These are phyloP conservation scores for Ormia ochracea DNA, from an alignment of 2,888 invertebrate species.

Conservation along the genomic window DNA sequence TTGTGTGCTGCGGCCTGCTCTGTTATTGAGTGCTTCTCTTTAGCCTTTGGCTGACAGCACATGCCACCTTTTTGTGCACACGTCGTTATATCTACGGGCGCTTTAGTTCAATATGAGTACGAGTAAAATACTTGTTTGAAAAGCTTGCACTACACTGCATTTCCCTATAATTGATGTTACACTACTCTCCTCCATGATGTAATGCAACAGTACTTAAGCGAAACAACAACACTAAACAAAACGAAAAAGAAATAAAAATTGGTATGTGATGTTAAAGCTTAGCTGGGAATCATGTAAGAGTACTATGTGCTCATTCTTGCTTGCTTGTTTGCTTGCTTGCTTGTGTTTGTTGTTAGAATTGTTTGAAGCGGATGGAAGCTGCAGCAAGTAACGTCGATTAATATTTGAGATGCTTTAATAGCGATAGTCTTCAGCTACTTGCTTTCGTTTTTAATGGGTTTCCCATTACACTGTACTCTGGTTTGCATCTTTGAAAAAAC, in stretches of 20 bases:
- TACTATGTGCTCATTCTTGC: too few species aligned
- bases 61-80: constrained; percentile 62
- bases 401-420: constrained; percentile 51
- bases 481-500: constrained; percentile 22
- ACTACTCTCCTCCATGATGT: background rate
- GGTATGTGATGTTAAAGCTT: constrained; percentile 19
- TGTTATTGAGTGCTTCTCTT: constrained; percentile 46
- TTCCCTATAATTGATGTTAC: background rate
- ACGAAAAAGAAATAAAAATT: background rate
- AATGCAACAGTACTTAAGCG: constrained; percentile 18
- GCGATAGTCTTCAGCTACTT: constrained; percentile 59
- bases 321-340: background rate
- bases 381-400: background rate
- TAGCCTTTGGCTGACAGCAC: constrained; percentile 62
- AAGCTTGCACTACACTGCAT: background rate
- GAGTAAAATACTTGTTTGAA: constrained; percentile 30
- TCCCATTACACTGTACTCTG: constrained; percentile 49
- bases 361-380: background rate
- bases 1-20: constrained; percentile 51
- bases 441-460: constrained; percentile 60
- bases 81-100: constrained; percentile 55
- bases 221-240: background rate
- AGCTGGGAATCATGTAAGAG: constrained; percentile 43
- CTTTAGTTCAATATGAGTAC: constrained; percentile 37
- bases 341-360: constrained; percentile 27